Percentiles rank a stretch among this genome's conserved stretches.
Evolutionary conservation across 2,888 invertebrate genomes (phyloP).

Genomic region (Acrobasis consociella): DNA sequence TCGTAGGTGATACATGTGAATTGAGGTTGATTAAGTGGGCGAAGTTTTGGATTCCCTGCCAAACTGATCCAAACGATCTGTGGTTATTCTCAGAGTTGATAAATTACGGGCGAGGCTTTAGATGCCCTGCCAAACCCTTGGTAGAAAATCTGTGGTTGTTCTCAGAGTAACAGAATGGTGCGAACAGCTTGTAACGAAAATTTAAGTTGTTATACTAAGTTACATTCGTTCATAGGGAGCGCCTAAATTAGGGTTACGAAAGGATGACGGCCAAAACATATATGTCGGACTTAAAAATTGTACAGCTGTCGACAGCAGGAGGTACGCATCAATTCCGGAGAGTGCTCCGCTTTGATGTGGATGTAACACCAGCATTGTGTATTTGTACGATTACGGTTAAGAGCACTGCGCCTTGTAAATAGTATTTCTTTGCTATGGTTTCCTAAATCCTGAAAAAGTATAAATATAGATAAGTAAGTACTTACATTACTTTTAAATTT

Average conservation of each 20-base stretch:
- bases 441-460: no score
- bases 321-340: constrained; percentile 64
- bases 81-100: no score
- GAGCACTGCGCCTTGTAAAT: not conserved
- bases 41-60: no score
- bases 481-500: no score
- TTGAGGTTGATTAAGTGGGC: not conserved
- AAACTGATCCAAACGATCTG: no score
- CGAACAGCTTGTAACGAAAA: no score
- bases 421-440: not conserved
- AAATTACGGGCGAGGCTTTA: no score
- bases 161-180: no score
- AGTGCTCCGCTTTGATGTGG: constrained; percentile 67
- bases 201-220: no score
- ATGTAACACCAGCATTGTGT: constrained; percentile 54
- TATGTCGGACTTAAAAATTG: constrained; percentile 43
- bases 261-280: constrained; percentile 27
- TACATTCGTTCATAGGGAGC: not conserved
- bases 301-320: constrained; percentile 52
- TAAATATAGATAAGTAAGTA: no score
- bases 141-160: no score
- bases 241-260: constrained; percentile 21
- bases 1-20: not conserved
- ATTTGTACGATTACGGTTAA: constrained; percentile 50
- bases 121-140: no score